phyloP scores from a whole-genome alignment of 2,797 vertebrate genomes.

The Gymnoscopelus microlampas region DNA sequence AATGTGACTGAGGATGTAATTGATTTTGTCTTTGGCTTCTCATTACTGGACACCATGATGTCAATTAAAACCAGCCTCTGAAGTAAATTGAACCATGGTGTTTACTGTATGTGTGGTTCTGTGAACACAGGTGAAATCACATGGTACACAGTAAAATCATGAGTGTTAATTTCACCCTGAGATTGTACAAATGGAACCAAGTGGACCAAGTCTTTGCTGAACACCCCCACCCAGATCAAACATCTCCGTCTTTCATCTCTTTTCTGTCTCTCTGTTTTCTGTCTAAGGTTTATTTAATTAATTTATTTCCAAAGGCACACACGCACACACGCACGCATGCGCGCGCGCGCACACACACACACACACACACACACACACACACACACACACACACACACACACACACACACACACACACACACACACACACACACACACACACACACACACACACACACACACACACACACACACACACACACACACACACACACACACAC shows the following conservation, averaged over 20 bases:
- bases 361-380: neutral
- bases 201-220: neutral
- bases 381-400: neutral
- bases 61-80: constrained; percentile 2
- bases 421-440: too few relatives aligned
- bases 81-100: neutral
- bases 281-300: too few relatives aligned
- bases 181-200: too few relatives aligned
- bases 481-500: too few relatives aligned
- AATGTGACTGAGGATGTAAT: too few relatives aligned
- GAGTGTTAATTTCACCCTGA: too few relatives aligned
- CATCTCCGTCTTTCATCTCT: neutral
- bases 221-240: neutral
- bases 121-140: neutral
- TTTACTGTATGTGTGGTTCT: neutral
- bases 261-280: constrained; percentile 1
- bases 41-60: constrained; percentile 3
- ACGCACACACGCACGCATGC: too few relatives aligned
- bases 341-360: neutral
- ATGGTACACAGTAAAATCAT: neutral
- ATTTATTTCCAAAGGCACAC: too few relatives aligned
- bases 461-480: too few relatives aligned
- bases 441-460: too few relatives aligned
- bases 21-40: neutral
- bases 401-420: too few relatives aligned